Base-by-base conservation (phyloP, 2,113 vertebrate genomes). In the Oxyura jamaicensis region DNA sequence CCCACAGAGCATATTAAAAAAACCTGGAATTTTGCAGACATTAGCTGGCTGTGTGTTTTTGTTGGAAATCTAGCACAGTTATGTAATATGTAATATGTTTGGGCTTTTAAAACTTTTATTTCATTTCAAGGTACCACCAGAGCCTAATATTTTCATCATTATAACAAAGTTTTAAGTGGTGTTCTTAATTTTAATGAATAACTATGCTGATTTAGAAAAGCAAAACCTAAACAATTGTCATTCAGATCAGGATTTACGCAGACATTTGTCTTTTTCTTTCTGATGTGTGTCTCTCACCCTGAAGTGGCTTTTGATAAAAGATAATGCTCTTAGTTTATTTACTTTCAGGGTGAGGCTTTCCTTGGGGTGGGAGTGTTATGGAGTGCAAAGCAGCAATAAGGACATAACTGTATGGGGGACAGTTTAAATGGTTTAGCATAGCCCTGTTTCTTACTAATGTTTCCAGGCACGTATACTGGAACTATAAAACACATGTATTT, bases 11-110 rank as follows among this genome's bases (percentile, higher is more conserved):
- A 86, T 78, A 91, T 76, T 4, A 8, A 46, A 74, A 60, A 50
- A 74, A 50, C 31, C 35, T 56, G 91, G 69, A 92, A 83, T 95
- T 96, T 53, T 91, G 67, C 66, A 92, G 77, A 65, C 77, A 46
- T 92, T 93, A 90, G 67, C 55, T 79, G 66, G 48, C 59, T 82
- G 21, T 56, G 41, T 95, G 71, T 82, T 95, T 96, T 93, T 78
- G 52, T 85, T 94, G 88, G 83, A 95, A 96, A 86, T 60, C 33
- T 58, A 75, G 69, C 42, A 55, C 2, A 36, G 58, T 92, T 94
- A 92, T 50, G 74, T 44, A 94, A 93, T 94, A 92, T 50, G 74
- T 44, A 94, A 93, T 11, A 4, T 55, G 13, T 83, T 82, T 62
- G 36, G 36, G 11, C 14, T 35, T 59, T 87, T 83, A 41, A 8